Conservation (phyloP, 37 sponge, comb jelly and placozoan genomes). For the Trichoplax adhaerens region DNA sequence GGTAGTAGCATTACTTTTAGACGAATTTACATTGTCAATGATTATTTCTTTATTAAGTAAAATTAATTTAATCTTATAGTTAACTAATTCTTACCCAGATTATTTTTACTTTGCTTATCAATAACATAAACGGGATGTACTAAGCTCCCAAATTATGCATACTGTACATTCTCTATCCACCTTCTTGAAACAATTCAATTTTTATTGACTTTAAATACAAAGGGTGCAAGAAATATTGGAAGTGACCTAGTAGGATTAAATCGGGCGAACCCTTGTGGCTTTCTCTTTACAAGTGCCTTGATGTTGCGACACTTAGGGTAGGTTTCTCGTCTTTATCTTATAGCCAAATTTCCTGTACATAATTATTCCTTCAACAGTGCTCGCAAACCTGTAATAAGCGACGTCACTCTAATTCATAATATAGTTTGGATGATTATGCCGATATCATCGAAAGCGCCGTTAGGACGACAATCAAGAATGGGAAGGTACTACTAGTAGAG, state of each 20-base stretch:
- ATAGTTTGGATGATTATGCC: no score
- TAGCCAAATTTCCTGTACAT: background rate
- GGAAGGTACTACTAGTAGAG: no score
- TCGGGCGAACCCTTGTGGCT: constrained; percentile 86
- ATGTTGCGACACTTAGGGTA: constrained; percentile 65
- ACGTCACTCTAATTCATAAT: background rate
- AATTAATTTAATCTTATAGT: background rate
- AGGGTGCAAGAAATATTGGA: constrained; percentile 37
- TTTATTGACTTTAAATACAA: no score
- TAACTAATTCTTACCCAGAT: no score
- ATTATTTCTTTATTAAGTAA: background rate
- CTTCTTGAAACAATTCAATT: no score
- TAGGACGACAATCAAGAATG: no score
- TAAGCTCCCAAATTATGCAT: no score
- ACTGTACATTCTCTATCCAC: no score
- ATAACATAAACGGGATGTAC: no score
- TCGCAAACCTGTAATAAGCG: background rate
- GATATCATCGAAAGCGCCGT: no score
- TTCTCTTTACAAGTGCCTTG: constrained; percentile 56
- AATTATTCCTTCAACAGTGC: background rate
- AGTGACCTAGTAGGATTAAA: constrained; percentile 65
- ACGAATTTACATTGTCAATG: background rate
- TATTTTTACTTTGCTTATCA: no score
- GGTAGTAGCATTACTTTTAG: background rate
- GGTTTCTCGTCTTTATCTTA: background rate